These are phyloP conservation scores for Halocynthia aurantium DNA, from an alignment of 23 tunicate species.

Conservation along the genomic window DNA sequence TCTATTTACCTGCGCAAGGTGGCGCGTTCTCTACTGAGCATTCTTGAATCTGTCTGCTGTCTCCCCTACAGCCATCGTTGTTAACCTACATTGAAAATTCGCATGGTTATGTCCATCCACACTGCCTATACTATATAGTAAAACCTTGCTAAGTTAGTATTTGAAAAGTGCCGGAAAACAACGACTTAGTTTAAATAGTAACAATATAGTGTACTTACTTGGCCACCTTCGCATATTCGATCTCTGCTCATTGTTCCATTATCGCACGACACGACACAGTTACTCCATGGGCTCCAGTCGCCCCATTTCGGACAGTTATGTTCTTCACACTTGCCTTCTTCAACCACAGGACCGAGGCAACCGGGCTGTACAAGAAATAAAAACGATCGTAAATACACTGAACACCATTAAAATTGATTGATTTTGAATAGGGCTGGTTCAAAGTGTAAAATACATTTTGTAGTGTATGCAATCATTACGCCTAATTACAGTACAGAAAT, in stretches of 20 bases:
- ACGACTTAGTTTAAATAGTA: too few relatives aligned
- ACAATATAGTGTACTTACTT: constrained; percentile 1
- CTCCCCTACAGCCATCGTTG: constrained; percentile 8
- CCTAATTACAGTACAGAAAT: too few relatives aligned
- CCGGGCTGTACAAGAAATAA: constrained; percentile 17
- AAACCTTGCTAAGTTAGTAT: too few relatives aligned
- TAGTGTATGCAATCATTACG: too few relatives aligned
- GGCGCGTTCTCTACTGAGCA: not conserved
- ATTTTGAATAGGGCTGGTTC: not conserved
- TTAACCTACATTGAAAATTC: not conserved
- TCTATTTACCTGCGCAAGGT: constrained; percentile 18
- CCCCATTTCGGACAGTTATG: constrained; percentile 43
- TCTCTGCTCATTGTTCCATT: constrained; percentile 7
- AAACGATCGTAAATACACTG: too few relatives aligned
- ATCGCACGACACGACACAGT: constrained; percentile 13
- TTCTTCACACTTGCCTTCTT: constrained; percentile 22
- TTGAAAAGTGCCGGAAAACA: too few relatives aligned
- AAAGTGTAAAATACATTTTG: too few relatives aligned
- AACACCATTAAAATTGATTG: not conserved
- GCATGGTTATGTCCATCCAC: not conserved
- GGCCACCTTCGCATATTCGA: constrained; percentile 13
- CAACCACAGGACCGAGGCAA: constrained; percentile 24
- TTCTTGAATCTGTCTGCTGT: not conserved
- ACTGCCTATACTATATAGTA: too few relatives aligned
- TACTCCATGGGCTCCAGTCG: constrained; percentile 30